Conservation (phyloP, 2,113 vertebrate species). For the Telmatochromis brachygnathus region DNA sequence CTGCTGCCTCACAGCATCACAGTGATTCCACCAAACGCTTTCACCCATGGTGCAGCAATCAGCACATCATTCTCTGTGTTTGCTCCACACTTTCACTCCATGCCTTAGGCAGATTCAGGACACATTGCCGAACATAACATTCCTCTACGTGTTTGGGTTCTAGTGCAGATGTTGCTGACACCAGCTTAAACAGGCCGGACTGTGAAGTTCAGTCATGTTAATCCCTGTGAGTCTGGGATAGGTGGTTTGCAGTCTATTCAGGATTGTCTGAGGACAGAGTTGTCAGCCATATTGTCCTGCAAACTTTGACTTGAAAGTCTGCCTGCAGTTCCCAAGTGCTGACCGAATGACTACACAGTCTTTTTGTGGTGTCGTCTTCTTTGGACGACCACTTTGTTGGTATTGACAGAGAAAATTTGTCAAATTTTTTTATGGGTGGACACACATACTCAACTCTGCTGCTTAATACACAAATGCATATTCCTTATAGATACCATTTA, state of each 20-base stretch:
- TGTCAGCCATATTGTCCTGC: not conserved
- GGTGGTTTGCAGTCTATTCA: accelerated
- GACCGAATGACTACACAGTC: accelerated
- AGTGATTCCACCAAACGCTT: not conserved
- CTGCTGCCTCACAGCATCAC: not conserved
- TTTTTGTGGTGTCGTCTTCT: not conserved
- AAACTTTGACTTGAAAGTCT: not conserved
- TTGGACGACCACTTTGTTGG: not conserved
- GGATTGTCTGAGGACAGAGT: not conserved
- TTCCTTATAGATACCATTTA: not conserved
- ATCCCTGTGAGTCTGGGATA: not conserved
- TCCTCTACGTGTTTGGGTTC: accelerated
- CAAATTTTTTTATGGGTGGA: not conserved
- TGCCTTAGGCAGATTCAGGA: not conserved
- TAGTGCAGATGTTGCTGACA: not conserved
- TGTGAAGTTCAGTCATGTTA: not conserved
- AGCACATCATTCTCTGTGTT: not conserved
- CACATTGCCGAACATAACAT: not conserved
- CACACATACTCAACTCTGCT: not conserved
- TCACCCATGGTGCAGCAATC: not conserved
- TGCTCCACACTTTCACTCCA: not conserved
- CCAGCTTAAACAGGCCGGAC: not conserved
- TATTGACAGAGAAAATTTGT: not conserved
- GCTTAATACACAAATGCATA: not conserved
- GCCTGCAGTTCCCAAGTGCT: not conserved